phyloP scores from a whole-genome alignment of 2,797 vertebrate genomes.

The Cossypha niveicapilla region DNA sequence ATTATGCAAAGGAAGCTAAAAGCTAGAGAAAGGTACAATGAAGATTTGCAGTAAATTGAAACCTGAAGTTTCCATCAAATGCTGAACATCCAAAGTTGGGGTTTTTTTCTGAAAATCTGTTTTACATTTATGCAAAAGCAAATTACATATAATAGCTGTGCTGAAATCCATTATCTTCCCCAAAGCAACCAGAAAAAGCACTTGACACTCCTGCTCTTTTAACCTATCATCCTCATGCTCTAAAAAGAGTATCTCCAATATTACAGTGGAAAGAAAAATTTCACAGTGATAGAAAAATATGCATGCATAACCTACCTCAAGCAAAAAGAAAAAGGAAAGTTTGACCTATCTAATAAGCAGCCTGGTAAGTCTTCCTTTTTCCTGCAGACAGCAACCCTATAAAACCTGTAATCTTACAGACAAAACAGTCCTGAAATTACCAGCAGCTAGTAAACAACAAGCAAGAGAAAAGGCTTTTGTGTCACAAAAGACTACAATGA shows the following conservation, averaged over 20 bases:
- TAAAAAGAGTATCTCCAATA: background rate
- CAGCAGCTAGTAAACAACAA: accelerated
- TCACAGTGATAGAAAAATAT: background rate
- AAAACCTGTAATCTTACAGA: background rate
- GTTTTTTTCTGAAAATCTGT: background rate
- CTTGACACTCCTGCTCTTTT: conserved; percentile 38
- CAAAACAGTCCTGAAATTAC: background rate
- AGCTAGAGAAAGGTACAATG: background rate
- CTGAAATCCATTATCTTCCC: conserved; percentile 54
- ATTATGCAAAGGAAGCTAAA: conserved; percentile 38
- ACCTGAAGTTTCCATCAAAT: conserved; percentile 26
- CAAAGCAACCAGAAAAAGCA: conserved; percentile 20
- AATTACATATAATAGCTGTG: conserved; percentile 48
- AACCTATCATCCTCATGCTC: conserved; percentile 1
- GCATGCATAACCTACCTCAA: background rate
- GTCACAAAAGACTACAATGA: background rate
- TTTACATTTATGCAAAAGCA: conserved; percentile 48
- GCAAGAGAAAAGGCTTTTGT: background rate
- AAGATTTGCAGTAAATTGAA: conserved; percentile 30
- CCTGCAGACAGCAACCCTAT: background rate
- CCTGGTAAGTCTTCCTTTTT: background rate
- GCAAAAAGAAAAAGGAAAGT: background rate
- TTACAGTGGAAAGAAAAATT: background rate
- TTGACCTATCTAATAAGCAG: background rate
- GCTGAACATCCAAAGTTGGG: background rate